Conservation (phyloP, 1,140 invertebrate genomes). For the Pogonognathellus flavescens region DNA sequence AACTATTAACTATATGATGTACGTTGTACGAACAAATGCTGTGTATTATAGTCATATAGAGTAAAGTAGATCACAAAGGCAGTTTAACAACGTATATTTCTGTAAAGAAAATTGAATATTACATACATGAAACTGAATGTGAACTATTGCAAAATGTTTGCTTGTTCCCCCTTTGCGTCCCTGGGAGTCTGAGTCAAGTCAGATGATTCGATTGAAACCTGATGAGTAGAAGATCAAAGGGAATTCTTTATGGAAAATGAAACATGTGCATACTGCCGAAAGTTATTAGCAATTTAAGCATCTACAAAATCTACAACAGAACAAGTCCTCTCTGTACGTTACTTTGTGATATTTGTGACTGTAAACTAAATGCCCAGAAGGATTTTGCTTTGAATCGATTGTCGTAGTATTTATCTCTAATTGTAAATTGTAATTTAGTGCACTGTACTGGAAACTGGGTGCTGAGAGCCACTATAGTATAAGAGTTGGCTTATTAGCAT, state of each 20-base stretch:
- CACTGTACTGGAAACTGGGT: constrained; percentile 13
- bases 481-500: background rate
- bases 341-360: background rate
- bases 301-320: too few species aligned
- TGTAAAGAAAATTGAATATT: too few species aligned
- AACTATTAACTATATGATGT: too few species aligned
- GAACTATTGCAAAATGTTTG: too few species aligned
- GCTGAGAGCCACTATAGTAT: background rate
- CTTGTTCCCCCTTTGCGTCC: background rate
- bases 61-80: background rate
- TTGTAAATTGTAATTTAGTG: background rate
- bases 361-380: constrained; percentile 2
- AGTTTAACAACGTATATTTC: too few species aligned
- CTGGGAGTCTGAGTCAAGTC: constrained; percentile 17
- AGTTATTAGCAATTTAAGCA: too few species aligned
- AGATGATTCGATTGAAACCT: constrained; percentile 57
- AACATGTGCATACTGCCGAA: background rate
- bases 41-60: too few species aligned
- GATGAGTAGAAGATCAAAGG: constrained; percentile 62
- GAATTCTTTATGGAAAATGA: constrained; percentile 26
- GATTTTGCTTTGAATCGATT: background rate
- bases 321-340: background rate
- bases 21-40: too few species aligned
- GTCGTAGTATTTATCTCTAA: background rate
- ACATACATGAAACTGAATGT: too few species aligned